Evolutionary conservation across 1,140 invertebrate genomes (phyloP).

Genomic region (Paraescarpia echinospica): DNA sequence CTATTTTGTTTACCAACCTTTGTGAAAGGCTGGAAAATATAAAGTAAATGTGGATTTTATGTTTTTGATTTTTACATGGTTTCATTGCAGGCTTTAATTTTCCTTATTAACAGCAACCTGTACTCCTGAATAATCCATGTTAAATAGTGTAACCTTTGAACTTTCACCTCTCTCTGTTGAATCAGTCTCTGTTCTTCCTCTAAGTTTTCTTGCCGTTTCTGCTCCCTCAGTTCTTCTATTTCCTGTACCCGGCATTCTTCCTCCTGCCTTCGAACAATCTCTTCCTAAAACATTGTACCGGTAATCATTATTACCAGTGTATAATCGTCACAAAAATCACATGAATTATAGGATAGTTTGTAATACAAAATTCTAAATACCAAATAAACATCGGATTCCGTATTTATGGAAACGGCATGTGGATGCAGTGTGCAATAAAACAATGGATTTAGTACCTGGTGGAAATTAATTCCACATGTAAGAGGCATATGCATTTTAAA

Average conservation of each 20-base stretch:
- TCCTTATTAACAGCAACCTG: not conserved
- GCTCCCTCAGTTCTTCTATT: not conserved
- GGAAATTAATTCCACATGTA: no score
- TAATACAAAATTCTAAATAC: not conserved
- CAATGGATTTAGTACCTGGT: no score
- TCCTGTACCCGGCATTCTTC: not conserved
- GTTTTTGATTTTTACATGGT: not conserved
- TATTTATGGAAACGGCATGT: no score
- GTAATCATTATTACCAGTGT: not conserved
- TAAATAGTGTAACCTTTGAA: not conserved
- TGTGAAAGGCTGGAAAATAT: not conserved
- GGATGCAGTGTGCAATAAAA: no score
- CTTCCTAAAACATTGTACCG: not conserved
- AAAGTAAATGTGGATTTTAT: not conserved
- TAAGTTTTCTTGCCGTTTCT: not conserved
- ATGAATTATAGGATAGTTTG: not conserved
- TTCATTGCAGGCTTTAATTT: not conserved
- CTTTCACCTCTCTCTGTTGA: not conserved
- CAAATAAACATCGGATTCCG: no score
- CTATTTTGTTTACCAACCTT: not conserved
- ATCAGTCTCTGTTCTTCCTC: not conserved
- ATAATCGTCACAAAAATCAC: not conserved
- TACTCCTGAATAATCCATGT: not conserved
- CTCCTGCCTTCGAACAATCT: not conserved
- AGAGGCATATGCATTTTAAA: no score